Percentiles rank a stretch among this genome's conserved stretches.
phyloP scores from a whole-genome alignment of 2,888 invertebrate genomes.

The Stegophylla sp. region DNA sequence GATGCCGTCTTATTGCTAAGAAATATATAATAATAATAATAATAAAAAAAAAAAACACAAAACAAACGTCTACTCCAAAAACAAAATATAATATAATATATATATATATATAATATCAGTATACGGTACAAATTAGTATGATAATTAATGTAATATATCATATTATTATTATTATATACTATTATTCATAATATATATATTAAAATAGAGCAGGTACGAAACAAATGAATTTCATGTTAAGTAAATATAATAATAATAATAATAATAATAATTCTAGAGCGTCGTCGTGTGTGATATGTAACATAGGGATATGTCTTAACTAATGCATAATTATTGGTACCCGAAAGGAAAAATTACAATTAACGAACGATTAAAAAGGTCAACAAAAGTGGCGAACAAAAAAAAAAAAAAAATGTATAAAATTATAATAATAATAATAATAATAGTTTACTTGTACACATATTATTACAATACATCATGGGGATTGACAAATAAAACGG shows the following conservation, averaged over 20 bases:
- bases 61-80: conserved; percentile 21
- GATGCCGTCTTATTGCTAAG: conserved; percentile 3
- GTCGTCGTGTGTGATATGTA: conserved; percentile 59
- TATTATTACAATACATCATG: background rate
- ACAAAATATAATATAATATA: conserved; percentile 42
- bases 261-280: conserved; percentile 52
- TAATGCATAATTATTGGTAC: conserved; percentile 51
- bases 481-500: background rate
- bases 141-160: conserved; percentile 12
- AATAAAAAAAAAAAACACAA: background rate
- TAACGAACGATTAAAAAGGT: background rate
- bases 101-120: conserved; percentile 2
- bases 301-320: conserved; percentile 58
- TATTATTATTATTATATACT: conserved; percentile 11
- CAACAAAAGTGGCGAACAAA: conserved; percentile 22
- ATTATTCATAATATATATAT: too few species aligned
- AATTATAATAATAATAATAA: conserved; percentile 16
- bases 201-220: conserved; percentile 57
- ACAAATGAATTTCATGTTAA: conserved; percentile 43
- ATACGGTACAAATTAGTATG: background rate
- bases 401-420: conserved; percentile 20
- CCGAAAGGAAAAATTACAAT: conserved; percentile 14
- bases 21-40: too few species aligned
- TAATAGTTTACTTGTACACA: too few species aligned
- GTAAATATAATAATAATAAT: too few species aligned